phyloP scores from a whole-genome alignment of 2,113 vertebrate species.

The Phrynosoma platyrhinos region DNA sequence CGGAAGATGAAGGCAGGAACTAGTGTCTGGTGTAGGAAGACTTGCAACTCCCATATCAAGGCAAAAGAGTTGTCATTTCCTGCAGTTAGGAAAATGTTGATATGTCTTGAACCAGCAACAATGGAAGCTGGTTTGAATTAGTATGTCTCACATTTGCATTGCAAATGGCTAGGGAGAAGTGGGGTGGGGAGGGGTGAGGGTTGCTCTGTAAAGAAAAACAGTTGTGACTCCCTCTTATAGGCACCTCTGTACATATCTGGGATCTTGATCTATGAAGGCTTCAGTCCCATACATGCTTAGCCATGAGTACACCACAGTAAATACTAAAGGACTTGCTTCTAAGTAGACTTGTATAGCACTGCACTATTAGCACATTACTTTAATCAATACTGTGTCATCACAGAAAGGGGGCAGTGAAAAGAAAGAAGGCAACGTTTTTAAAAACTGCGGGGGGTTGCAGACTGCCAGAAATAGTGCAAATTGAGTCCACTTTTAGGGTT shows the following conservation, averaged over 20 bases:
- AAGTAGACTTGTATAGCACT: no score
- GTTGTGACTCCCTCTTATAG: background rate
- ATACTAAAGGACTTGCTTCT: no score
- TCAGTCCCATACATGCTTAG: no score
- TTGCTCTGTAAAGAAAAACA: background rate
- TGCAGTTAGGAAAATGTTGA: background rate
- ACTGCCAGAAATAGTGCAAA: no score
- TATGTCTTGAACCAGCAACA: background rate
- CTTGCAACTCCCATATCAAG: no score
- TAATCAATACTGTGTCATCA: conserved; percentile 20
- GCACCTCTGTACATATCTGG: background rate
- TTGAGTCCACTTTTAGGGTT: no score
- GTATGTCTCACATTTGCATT: background rate
- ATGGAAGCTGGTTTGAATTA: background rate
- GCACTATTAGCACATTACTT: background rate
- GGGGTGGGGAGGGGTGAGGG: no score
- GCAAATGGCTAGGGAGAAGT: background rate
- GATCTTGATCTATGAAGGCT: conserved; percentile 27
- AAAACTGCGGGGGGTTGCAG: background rate
- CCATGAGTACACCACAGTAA: no score
- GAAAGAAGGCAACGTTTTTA: conserved; percentile 18
- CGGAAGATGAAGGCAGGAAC: background rate
- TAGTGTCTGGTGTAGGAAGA: background rate
- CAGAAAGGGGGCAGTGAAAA: conserved; percentile 42
- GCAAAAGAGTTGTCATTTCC: background rate